Conservation (phyloP, 2,888 invertebrate species). For the Phymatocera aterrima region DNA sequence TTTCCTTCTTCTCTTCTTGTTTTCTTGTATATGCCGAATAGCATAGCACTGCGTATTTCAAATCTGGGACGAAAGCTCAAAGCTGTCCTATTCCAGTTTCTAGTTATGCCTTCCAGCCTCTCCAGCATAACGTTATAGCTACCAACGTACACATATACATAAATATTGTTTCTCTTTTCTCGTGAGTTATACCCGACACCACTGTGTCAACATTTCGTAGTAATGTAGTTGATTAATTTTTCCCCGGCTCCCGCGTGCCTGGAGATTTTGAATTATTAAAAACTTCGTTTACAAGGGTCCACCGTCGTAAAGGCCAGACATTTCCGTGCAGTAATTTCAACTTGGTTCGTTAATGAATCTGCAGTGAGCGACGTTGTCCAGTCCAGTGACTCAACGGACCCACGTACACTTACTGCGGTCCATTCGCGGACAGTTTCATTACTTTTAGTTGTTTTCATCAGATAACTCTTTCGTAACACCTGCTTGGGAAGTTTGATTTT, state of each 20-base stretch:
- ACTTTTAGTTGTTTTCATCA: too few relatives aligned
- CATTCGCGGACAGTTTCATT: too few relatives aligned
- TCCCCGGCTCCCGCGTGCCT: neutral
- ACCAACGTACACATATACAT: neutral
- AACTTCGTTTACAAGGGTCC: slow-evolving; percentile 24
- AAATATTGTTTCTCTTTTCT: neutral
- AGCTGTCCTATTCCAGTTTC: neutral
- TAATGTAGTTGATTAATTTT: slow-evolving; percentile 36
- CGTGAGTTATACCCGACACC: neutral
- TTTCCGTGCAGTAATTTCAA: slow-evolving; percentile 16
- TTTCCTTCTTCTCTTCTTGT: neutral
- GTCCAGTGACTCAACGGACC: neutral
- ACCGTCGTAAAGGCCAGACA: slow-evolving; percentile 6
- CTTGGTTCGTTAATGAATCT: neutral
- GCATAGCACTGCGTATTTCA: neutral
- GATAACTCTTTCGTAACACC: too few relatives aligned
- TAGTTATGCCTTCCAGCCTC: slow-evolving; percentile 21
- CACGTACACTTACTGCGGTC: too few relatives aligned
- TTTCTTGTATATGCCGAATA: too few relatives aligned
- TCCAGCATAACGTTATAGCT: too few relatives aligned
- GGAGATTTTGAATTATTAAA: slow-evolving; percentile 33
- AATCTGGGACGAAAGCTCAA: slow-evolving; percentile 36
- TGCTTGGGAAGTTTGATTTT: too few relatives aligned
- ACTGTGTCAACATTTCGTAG: neutral
- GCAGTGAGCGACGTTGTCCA: neutral